Percentiles rank a stretch among this genome's conserved stretches.
phyloP scores from a whole-genome alignment of 2,888 invertebrate genomes.

The Atrina japonica region DNA sequence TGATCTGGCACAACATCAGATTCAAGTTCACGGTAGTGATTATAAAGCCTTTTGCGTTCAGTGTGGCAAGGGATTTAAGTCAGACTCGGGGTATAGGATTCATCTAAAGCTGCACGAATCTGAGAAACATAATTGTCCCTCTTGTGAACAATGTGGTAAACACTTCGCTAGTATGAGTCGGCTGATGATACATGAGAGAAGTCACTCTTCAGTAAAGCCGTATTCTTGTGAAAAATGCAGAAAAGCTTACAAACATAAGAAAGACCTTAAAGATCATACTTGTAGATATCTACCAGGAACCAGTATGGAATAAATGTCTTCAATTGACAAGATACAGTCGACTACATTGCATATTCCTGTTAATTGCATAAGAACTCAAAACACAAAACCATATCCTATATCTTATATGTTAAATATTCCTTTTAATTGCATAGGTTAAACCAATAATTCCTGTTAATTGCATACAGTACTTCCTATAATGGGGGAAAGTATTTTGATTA shows the following conservation, averaged over 20 bases:
- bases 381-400: no score
- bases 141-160: conserved; percentile 13
- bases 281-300: not conserved
- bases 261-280: conserved; percentile 8
- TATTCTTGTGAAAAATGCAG: conserved; percentile 7
- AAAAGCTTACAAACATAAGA: conserved; percentile 21
- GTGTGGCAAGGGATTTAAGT: conserved; percentile 23
- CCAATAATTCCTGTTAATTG: no score
- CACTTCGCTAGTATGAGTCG: not conserved
- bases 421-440: no score
- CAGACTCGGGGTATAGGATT: conserved; percentile 3
- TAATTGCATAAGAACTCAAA: no score
- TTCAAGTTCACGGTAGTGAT: conserved; percentile 6
- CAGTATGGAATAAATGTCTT: no score
- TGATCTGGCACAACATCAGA: not conserved
- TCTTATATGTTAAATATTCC: no score
- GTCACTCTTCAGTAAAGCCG: conserved; percentile 6
- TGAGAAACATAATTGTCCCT: not conserved
- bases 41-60: conserved; percentile 5
- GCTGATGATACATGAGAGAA: conserved; percentile 1
- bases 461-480: no score
- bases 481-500: no score
- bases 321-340: no score
- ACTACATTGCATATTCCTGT: no score
- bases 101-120: conserved; percentile 11